Evolutionary conservation across 1,140 invertebrate genomes (phyloP), one percentile per base, ranked within the genome.

Genomic region (Spodoptera litura): DNA sequence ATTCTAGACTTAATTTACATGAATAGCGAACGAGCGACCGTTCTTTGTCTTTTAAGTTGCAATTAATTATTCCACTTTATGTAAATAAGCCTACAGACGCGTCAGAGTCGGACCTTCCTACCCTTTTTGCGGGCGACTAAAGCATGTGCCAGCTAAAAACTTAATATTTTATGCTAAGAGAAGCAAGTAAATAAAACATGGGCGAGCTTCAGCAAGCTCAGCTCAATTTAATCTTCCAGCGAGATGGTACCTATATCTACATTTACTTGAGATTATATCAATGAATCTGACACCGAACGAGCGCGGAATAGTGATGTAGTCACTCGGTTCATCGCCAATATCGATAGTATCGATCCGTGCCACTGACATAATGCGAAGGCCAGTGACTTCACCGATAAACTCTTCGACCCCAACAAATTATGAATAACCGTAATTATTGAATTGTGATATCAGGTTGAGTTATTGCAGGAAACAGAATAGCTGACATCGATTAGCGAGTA

Each of bases 61-160:
- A 87, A 91, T 92, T 93, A 93, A 92, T 92, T 93, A 92, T 92
- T 91, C 91, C 81, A 84, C 81, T 92, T 92, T 93, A 93, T 93
- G 88, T 87, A 89, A 92, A 93, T 93, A 88, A 85, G 78, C 68
- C 78, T 62, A 80, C 80, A 83, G 83, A 84, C 85, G 87, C 84
- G 80, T 83, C 73, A 80, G 81, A 12, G 55, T 81, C 71, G 82
- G 83, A 83, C 81, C 79, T 78, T 58, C 71, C 78, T 74, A 61
- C 80, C 81, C 84, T 86, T 88, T 91, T 89, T 87, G 88, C 80
- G 81, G 83, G 53, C 79, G 27, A 78, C 66, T 68, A 71, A 73
- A 82, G 74, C 81, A 80, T 80, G 58, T 83, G 79, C 78, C 58
- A 56, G 80, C 75, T 83, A 83, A 79, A 80, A 80, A 84, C 74